phyloP scores from a whole-genome alignment of 2,113 vertebrate species.

The Equus przewalskii region DNA sequence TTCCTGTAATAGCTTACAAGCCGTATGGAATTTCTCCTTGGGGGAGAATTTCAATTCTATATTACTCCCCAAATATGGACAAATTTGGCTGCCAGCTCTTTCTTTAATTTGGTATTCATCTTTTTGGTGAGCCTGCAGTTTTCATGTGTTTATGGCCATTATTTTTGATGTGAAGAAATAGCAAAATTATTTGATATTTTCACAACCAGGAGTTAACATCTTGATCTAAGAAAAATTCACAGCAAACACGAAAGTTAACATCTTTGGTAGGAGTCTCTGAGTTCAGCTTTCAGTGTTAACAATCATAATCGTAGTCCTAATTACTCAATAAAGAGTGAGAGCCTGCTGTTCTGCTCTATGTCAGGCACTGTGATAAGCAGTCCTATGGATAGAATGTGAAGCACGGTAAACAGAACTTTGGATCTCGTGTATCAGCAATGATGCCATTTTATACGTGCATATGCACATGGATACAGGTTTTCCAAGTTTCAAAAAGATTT shows the following conservation, averaged over 20 bases:
- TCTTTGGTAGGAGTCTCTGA: not conserved
- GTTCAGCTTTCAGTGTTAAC: conserved; percentile 23
- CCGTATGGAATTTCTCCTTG: conserved; percentile 71
- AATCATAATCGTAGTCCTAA: not conserved
- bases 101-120: conserved; percentile 66
- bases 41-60: conserved; percentile 69
- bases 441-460: not conserved
- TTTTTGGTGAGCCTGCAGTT: conserved; percentile 67
- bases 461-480: not conserved
- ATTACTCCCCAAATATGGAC: conserved; percentile 56
- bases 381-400: not conserved
- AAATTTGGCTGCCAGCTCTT: conserved; percentile 69
- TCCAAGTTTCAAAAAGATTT: not conserved
- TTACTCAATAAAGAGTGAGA: not conserved
- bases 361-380: not conserved
- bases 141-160: conserved; percentile 60
- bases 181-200: conserved; percentile 66
- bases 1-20: conserved; percentile 71
- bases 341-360: not conserved
- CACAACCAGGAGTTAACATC: conserved; percentile 42
- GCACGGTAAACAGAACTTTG: not conserved
- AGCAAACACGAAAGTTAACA: conserved; percentile 46
- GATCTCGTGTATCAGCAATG: not conserved
- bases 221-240: conserved; percentile 34
- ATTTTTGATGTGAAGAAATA: conserved; percentile 60